Conservation (phyloP, 1,140 invertebrate genomes). For the Drosophila equinoxialis region DNA sequence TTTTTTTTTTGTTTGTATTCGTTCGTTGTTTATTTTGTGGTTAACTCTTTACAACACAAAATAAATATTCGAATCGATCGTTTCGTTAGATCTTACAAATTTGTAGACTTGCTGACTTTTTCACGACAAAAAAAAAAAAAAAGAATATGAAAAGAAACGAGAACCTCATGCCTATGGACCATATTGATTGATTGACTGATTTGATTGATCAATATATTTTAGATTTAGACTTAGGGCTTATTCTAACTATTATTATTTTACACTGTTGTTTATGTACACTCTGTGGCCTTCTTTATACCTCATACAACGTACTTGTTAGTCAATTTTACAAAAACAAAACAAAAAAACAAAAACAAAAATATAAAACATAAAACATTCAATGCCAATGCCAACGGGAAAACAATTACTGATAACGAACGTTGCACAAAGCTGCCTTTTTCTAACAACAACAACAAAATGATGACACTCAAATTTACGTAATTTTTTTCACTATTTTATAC, state of each 20-base stretch:
- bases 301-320: constrained; percentile 80
- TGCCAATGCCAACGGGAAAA: constrained; percentile 10
- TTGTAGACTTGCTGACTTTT: constrained; percentile 70
- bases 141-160: too few species aligned
- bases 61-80: background rate
- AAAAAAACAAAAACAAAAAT: constrained; percentile 18
- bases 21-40: too few species aligned
- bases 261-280: constrained; percentile 62
- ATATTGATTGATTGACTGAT: constrained; percentile 40
- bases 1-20: background rate
- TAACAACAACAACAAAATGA: constrained; percentile 13
- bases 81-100: constrained; percentile 16
- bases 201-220: too few species aligned
- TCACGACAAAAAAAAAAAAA: too few species aligned
- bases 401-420: constrained; percentile 24
- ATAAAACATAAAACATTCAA: background rate
- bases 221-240: constrained; percentile 12
- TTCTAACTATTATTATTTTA: constrained; percentile 38
- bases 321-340: constrained; percentile 59
- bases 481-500: constrained; percentile 46
- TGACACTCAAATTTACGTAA: constrained; percentile 46
- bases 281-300: constrained; percentile 81
- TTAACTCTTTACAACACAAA: too few species aligned
- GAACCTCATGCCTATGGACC: constrained; percentile 56
- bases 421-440: constrained; percentile 74